Evolutionary conservation across 2,888 invertebrate genomes (phyloP).

Genomic region (Drosophila recens): DNA sequence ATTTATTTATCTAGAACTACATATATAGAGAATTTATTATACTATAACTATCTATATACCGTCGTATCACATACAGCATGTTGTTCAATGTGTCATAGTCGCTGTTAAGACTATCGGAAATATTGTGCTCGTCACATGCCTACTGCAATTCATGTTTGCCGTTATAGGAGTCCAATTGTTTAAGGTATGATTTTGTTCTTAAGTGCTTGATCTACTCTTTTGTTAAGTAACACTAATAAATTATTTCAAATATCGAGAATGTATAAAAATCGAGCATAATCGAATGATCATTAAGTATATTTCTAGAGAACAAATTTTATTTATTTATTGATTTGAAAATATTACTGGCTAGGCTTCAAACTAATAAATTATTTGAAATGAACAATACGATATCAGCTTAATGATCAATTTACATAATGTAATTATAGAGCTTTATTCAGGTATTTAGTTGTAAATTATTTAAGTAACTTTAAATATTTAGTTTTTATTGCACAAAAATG

Average conservation of each 20-base stretch:
- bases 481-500: conserved; percentile 40
- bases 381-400: background rate
- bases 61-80: conserved; percentile 91
- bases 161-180: conserved; percentile 99
- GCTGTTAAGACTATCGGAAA: conserved; percentile 99
- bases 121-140: conserved; percentile 99
- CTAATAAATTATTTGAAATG: conserved; percentile 1
- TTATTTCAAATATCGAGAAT: background rate
- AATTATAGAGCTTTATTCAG: conserved; percentile 11
- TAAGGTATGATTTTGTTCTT: conserved; percentile 92
- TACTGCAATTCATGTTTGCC: conserved; percentile 99
- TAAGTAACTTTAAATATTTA: conserved; percentile 15
- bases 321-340: background rate
- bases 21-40: too few species aligned
- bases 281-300: conserved; percentile 18
- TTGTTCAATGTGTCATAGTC: conserved; percentile 99
- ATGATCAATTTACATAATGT: background rate
- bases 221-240: conserved; percentile 11
- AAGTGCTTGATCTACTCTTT: conserved; percentile 50
- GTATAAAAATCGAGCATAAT: conserved; percentile 27
- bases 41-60: conserved; percentile 56
- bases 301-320: conserved; percentile 3
- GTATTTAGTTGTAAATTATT: conserved; percentile 30
- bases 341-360: conserved; percentile 13
- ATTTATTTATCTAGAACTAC: conserved; percentile 24